Evolutionary conservation across 2,113 vertebrate genomes (phyloP), one percentile per base, ranked within the genome.

Genomic region (Sclerurus mexicanus): DNA sequence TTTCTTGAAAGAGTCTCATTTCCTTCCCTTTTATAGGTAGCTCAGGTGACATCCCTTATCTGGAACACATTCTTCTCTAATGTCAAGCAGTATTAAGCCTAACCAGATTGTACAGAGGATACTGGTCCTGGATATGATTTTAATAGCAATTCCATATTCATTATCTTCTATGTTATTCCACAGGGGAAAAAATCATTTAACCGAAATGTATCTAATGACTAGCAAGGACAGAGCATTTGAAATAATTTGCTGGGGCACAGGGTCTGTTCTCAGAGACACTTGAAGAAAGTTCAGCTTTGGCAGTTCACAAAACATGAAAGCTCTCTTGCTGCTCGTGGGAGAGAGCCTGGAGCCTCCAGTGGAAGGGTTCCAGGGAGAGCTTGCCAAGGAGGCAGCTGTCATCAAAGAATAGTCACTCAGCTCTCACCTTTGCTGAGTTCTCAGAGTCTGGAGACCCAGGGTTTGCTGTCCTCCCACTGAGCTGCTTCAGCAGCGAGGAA

Each of bases 301-400:
- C 79, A 93, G 75, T 21, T 92, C 72, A 85, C 90, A 71, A 88
- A 90, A 62, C 75, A 83, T 35, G 55, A 92, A 93, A 83, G 67
- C 40, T 83, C 49, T 49, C 71, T 88, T 88, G 46, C 82, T 55
- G 72, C 17, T 71, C 75, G 69, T 59, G 2, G 39, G n/a, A 69
- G 74, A 80, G 50, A 37, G 25, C 59, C 52, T 12, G 0, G 63
- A 66, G 82, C 42, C 92, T 86, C 83, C 6, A 3, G 68, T 60
- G 80, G 62, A 93, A 84, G 64, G 7, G n/a, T 95, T 95, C 93
- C 89, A 95, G 72, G 72, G 46, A 86, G 59, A 39, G 8, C 27
- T 64, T 93, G 78, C 82, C 79, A 90, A 94, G 52, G 68, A 92
- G 79, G 68, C 86, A 92, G 80, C 73, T 92, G 79, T 93, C 95